Evolutionary conservation across 92 coral and sea anemone species (phyloP), one percentile per base, ranked within the genome.

Genomic region (Meandrina meandrites): DNA sequence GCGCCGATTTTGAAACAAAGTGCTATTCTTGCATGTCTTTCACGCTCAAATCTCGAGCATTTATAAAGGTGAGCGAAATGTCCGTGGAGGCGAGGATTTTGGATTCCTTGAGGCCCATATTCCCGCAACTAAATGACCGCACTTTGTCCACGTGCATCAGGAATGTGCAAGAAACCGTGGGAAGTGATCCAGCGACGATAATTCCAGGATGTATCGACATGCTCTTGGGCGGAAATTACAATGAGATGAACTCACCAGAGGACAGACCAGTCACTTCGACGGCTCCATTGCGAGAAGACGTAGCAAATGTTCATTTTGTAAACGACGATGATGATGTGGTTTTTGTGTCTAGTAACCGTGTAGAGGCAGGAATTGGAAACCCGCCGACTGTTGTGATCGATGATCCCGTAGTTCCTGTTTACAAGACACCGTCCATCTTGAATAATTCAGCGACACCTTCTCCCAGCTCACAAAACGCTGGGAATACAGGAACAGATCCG

Each of bases 51-150:
- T 45, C 75, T 50, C 45, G 31, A 3, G 40, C 7, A 13, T 8
- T 15, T 17, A 15, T 19, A 11, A 16, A 27, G 18, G 14, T 30
- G 60, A 54, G 31, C 48, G 22, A 32, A 60, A 67, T 85, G 88
- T 73, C 83, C 5, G 75, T 62, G 31, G 88, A 85, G 8, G 88
- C 83, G 30, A 78, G 88, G 24, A 90, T 96, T 24, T 79, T 92
- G 56, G 90, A 91, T 81, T 88, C 92, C 27, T 79, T 96, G 60
- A 89, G 94, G 45, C 97, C 93, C 76, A 93, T 96, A 74, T 96
- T 96, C 77, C 99, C 99, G 22, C 99, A 95, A 81, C 53, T 93
- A 21, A 82, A 81, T 35, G 95, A 88, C 35, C 68, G 14, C 15
- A 74, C 84, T 36, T 82, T 96, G 22, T 77, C 81, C 40, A 75